Percentiles rank a stretch among this genome's conserved stretches.
Conservation (phyloP, 2,797 vertebrate genomes). For the Glyptemys insculpta region DNA sequence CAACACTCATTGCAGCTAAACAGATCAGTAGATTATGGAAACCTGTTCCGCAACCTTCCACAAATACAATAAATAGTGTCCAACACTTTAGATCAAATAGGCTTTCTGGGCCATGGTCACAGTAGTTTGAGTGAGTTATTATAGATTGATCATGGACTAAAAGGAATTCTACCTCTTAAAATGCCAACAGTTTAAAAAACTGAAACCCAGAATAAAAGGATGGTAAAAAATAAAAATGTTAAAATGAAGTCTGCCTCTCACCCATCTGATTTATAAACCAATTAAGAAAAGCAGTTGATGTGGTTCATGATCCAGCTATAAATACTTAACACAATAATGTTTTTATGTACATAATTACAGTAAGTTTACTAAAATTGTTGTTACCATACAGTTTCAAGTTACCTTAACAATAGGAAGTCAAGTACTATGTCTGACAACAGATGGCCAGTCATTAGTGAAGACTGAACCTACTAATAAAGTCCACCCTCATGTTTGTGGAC, state of each 20-base stretch:
- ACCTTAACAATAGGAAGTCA: neutral
- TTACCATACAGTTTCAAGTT: neutral
- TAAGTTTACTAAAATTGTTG: neutral
- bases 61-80: neutral
- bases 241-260: neutral
- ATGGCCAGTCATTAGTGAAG: rapidly evolving
- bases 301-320: neutral
- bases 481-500: neutral
- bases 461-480: neutral
- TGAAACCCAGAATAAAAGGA: neutral
- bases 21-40: constrained; percentile 24
- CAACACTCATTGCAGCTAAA: neutral
- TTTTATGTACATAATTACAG: neutral
- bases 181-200: neutral
- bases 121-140: constrained; percentile 31
- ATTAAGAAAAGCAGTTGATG: neutral
- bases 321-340: neutral
- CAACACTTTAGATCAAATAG: constrained; percentile 26
- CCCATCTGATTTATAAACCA: neutral
- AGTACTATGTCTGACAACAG: neutral
- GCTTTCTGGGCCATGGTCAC: constrained; percentile 18
- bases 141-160: neutral
- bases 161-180: neutral
- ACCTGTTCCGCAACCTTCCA: neutral
- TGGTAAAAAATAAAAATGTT: neutral